Base-by-base conservation (phyloP, 1,140 invertebrate genomes). In the Halictus rubicundus region DNA sequence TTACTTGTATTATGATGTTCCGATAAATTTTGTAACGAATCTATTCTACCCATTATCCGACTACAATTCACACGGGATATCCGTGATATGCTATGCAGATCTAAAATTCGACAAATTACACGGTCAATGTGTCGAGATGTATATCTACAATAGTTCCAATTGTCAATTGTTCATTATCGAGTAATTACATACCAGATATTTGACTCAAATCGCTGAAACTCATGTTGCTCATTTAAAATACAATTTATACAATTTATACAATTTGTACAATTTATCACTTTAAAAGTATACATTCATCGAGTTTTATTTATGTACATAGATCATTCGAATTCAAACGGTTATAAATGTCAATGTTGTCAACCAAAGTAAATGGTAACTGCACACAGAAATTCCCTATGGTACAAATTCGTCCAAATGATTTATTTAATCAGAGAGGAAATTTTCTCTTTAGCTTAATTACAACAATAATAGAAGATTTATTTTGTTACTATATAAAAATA, bases 31-130 rank as follows among this genome's bases (percentile, higher is more conserved):
- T 79, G 69, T 14, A 78, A 49, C 2, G 63, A 87, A 60, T 89
- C 87, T 69, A 83, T 23, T 81, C 68, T 86, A 37, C 70, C 68
- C 32, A 78, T 75, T 61, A 83, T 57, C 73, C 49, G 65, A 23
- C 71, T 76, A 74, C 49, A 84, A 52, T 79, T 88, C 12, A 52
- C 66, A n/a, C 72, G 83, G 5, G 89, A 89, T 32, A 85, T 87
- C 42, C 82, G 71, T 0, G 89, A 89, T 77, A 90, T 84, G 59
- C 64, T 87, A 16, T 85, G 84, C 73, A 90, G 86, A 68, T 86
- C 90, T 86, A 60, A 73, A 82, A 37, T 21, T 21, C 16, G 16
- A 21, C 37, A 63, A 21, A 57, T 57, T n/a, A n/a, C n/a, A 57
- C 6, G 0, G 0, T 21, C 2, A 10, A n/a, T 57, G n/a, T n/a